Percentiles rank a stretch among this genome's conserved stretches.
Conservation (phyloP, 2,113 vertebrate genomes). For the Rattus rattus region DNA sequence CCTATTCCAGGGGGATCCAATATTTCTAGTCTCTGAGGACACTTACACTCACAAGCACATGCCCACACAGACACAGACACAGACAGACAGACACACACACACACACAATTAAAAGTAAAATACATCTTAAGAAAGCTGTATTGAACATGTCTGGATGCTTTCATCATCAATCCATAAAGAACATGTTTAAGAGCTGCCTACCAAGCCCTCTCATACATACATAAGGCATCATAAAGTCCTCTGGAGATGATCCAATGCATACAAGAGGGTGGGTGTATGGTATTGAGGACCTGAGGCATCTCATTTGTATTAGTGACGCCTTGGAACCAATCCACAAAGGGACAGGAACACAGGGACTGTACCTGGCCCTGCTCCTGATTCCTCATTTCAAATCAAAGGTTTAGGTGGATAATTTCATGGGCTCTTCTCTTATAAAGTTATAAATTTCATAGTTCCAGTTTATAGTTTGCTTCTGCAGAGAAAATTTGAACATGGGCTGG, state of each 20-base stretch:
- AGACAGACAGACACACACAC: neutral
- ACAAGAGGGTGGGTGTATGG: neutral
- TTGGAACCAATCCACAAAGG: neutral
- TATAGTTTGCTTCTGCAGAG: slow-evolving; percentile 3
- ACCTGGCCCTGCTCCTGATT: neutral
- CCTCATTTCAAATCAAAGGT: neutral
- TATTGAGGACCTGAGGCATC: neutral
- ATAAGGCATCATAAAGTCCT: neutral
- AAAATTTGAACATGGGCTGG: neutral
- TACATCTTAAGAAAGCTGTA: neutral
- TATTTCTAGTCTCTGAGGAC: neutral
- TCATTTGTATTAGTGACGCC: neutral
- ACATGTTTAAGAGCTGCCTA: neutral
- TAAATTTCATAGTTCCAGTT: neutral
- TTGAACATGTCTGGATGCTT: neutral
- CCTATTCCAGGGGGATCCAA: neutral
- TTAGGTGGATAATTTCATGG: neutral
- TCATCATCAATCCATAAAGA: neutral
- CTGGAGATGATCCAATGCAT: neutral
- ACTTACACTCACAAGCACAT: neutral
- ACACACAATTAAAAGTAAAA: neutral
- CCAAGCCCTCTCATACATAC: neutral
- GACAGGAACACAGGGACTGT: neutral
- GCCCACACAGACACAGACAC: neutral
- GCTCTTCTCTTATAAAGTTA: neutral